Percentiles rank a stretch among this genome's conserved stretches.
Conservation (phyloP, 2,888 invertebrate species). For the Apamea anceps region DNA sequence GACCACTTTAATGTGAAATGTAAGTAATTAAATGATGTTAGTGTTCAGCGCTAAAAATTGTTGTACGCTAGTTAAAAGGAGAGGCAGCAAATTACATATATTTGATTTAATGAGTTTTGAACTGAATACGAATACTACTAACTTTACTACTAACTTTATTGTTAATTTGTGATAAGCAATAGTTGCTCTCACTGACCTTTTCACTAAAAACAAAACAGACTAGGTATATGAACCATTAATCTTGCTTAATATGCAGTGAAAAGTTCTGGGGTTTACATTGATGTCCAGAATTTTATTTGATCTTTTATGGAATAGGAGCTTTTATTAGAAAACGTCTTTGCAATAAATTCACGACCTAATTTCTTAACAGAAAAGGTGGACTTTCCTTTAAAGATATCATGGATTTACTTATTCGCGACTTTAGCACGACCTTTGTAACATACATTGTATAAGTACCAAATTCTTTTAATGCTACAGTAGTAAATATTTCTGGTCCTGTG, state of each 20-base stretch:
- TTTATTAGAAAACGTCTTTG: neutral
- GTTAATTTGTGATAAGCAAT: too few relatives aligned
- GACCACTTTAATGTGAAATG: neutral
- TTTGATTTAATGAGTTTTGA: constrained; percentile 30
- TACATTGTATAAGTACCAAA: constrained; percentile 18
- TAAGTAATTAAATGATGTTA: constrained; percentile 23
- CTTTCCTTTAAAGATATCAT: neutral
- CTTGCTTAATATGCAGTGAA: neutral
- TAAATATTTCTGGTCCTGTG: constrained; percentile 42
- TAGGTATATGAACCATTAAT: neutral
- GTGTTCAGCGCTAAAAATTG: constrained; percentile 22
- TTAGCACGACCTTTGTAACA: neutral
- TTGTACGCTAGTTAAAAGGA: neutral
- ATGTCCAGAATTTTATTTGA: neutral
- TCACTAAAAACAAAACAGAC: neutral
- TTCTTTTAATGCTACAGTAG: constrained; percentile 25
- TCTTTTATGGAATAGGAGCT: neutral
- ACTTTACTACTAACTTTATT: too few relatives aligned
- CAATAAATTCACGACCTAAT: neutral
- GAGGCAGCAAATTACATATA: constrained; percentile 20
- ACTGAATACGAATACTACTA: neutral
- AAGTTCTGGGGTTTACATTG: neutral
- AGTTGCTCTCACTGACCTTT: neutral
- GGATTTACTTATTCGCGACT: neutral
- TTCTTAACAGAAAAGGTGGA: neutral